Evolutionary conservation across 2,888 invertebrate species (phyloP).

Genomic region (Pollenia amentaria): DNA sequence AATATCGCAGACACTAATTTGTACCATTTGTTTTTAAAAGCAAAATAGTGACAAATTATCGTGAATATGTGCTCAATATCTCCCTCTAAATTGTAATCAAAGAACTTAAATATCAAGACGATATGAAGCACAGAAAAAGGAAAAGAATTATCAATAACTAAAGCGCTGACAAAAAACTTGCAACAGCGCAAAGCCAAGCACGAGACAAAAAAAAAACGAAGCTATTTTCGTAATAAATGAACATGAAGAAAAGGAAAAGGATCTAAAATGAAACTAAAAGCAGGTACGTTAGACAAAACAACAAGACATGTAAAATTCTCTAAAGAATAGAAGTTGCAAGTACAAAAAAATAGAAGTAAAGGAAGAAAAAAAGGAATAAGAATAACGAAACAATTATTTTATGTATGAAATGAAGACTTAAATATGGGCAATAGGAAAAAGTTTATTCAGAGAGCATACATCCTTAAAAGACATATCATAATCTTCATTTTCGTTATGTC

Average conservation of each 20-base stretch:
- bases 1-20: too few species aligned
- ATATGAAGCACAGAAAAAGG: neutral
- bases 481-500: too few species aligned
- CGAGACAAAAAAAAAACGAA: neutral
- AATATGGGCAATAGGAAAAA: slow-evolving; percentile 48
- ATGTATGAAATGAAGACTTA: slow-evolving; percentile 34
- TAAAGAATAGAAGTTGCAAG: slow-evolving; percentile 18
- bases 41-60: too few species aligned
- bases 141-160: neutral
- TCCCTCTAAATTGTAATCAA: too few species aligned
- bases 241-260: slow-evolving; percentile 29
- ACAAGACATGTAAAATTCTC: neutral
- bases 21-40: too few species aligned
- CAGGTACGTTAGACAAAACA: neutral
- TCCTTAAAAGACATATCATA: slow-evolving; percentile 18
- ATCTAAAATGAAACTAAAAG: neutral
- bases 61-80: too few species aligned
- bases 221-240: slow-evolving; percentile 52
- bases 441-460: slow-evolving; percentile 5
- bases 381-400: slow-evolving; percentile 8
- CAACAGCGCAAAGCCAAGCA: neutral
- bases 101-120: too few species aligned
- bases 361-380: neutral
- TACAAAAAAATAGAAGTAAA: neutral
- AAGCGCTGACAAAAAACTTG: neutral